These are phyloP conservation scores for Chaetodon trifasciatus DNA, from an alignment of 2,797 vertebrate genomes.

Conservation along the genomic window DNA sequence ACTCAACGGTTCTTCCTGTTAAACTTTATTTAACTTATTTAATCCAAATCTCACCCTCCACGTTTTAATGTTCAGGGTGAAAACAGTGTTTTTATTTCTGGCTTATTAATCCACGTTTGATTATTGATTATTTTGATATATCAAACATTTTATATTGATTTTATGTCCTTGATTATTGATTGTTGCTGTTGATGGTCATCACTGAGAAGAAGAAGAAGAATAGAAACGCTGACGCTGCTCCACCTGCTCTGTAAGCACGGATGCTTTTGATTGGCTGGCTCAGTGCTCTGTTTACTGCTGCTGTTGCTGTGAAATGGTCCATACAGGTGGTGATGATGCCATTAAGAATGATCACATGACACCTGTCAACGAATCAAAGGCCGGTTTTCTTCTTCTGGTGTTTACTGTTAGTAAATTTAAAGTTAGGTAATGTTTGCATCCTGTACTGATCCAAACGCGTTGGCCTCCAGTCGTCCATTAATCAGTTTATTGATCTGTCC, in stretches of 20 bases:
- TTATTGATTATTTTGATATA: no score
- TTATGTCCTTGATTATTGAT: background rate
- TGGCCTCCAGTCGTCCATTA: background rate
- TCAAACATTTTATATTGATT: background rate
- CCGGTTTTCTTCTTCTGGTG: background rate
- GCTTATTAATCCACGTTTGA: no score
- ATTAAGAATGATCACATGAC: background rate
- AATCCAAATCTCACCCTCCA: no score
- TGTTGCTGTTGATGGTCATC: background rate
- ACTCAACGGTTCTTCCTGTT: background rate
- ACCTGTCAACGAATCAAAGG: background rate
- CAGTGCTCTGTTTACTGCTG: background rate
- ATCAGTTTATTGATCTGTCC: conserved; percentile 40
- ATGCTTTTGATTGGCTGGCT: background rate
- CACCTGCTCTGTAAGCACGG: background rate
- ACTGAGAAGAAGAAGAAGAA: background rate
- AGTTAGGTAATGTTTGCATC: background rate
- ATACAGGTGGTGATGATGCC: conserved; percentile 1
- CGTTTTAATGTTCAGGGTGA: no score
- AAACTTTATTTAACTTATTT: no score
- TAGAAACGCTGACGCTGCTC: background rate
- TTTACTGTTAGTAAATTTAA: background rate
- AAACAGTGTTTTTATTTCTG: no score
- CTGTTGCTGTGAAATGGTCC: background rate
- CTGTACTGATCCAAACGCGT: background rate